These are phyloP conservation scores for Euwallacea fornicatus DNA, from an alignment of 1,140 invertebrate species.

Conservation along the genomic window DNA sequence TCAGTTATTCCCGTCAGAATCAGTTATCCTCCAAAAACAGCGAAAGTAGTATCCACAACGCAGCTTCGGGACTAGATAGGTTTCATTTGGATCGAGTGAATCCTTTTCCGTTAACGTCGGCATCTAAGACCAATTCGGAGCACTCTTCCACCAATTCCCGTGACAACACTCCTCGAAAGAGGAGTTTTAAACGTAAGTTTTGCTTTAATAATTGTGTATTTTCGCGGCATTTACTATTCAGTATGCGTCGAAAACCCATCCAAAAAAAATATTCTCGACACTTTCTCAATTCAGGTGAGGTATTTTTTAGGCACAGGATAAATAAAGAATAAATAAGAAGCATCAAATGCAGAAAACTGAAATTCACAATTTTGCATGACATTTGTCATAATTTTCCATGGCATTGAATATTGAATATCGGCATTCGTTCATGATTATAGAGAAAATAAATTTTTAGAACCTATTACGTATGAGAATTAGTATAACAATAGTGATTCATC, in stretches of 20 bases:
- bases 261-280: too few relatives aligned
- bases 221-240: too few relatives aligned
- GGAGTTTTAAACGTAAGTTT: slow-evolving; percentile 22
- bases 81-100: slow-evolving; percentile 41
- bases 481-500: too few relatives aligned
- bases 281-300: neutral
- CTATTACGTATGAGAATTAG: too few relatives aligned
- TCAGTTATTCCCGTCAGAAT: slow-evolving; percentile 83
- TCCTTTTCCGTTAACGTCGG: slow-evolving; percentile 45
- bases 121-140: slow-evolving; percentile 50
- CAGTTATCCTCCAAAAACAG: slow-evolving; percentile 75
- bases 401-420: too few relatives aligned
- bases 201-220: neutral
- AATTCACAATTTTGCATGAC: too few relatives aligned
- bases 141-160: slow-evolving; percentile 43
- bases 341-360: too few relatives aligned
- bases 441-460: too few relatives aligned
- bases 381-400: too few relatives aligned
- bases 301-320: neutral
- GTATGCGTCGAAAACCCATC: too few relatives aligned
- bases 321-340: too few relatives aligned
- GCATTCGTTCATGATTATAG: too few relatives aligned
- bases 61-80: slow-evolving; percentile 35
- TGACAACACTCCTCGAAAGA: slow-evolving; percentile 44
- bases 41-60: slow-evolving; percentile 56